Conservation (phyloP, 92 coral and sea anemone species). For the Phenganax stokvisi region DNA sequence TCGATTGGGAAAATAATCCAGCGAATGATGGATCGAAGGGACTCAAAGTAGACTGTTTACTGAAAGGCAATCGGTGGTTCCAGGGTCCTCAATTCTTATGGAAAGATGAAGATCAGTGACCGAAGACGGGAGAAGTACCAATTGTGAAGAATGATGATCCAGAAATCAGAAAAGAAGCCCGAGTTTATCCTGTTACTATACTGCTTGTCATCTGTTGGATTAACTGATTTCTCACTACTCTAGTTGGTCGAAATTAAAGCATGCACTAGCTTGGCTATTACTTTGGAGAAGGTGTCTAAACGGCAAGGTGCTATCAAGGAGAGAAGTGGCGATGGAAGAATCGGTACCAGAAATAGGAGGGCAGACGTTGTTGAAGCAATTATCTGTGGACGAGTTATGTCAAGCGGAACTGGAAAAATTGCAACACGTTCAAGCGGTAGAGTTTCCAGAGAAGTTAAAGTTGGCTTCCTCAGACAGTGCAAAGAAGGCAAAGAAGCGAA, state of each 20-base stretch:
- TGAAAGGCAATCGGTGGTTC: constrained; percentile 32
- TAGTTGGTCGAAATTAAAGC: constrained; percentile 55
- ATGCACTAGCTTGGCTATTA: constrained; percentile 54
- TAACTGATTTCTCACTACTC: constrained; percentile 20
- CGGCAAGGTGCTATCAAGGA: background rate
- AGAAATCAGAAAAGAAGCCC: constrained; percentile 36
- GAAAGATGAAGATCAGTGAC: constrained; percentile 41
- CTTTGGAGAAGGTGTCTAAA: constrained; percentile 48
- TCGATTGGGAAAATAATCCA: constrained; percentile 14
- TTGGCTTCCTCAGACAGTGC: background rate
- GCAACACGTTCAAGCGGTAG: constrained; percentile 33
- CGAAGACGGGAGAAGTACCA: constrained; percentile 25
- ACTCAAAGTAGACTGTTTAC: constrained; percentile 20
- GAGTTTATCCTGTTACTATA: constrained; percentile 7
- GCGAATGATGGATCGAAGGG: constrained; percentile 49
- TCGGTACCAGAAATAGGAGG: background rate
- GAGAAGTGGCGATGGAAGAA: background rate
- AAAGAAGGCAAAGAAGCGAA: background rate
- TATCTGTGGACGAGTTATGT: constrained; percentile 41
- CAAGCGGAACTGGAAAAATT: constrained; percentile 39
- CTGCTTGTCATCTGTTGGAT: background rate
- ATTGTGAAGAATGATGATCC: constrained; percentile 25
- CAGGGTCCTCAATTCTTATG: constrained; percentile 36
- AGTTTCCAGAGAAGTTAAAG: background rate
- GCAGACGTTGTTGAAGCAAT: background rate